phyloP scores from a whole-genome alignment of 2,888 invertebrate species.

The Lymantria dispar region DNA sequence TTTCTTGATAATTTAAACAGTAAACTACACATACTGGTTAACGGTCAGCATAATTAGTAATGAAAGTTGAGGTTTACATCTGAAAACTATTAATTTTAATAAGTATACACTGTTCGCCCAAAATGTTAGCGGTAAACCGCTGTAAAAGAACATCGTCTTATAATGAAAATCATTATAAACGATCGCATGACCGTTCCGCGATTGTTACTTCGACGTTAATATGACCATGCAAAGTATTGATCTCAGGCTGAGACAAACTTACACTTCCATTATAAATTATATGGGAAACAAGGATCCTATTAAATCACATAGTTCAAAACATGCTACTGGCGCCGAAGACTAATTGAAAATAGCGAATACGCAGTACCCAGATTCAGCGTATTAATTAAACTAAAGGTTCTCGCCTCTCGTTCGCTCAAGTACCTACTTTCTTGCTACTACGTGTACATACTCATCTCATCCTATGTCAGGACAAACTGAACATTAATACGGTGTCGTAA shows the following conservation, averaged over 20 bases:
- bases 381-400: slow-evolving; percentile 79
- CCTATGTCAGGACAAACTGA: slow-evolving; percentile 61
- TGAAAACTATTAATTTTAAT: slow-evolving; percentile 33
- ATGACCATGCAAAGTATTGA: slow-evolving; percentile 42
- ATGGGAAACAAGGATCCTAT: slow-evolving; percentile 61
- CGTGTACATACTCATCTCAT: slow-evolving; percentile 46
- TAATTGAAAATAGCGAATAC: slow-evolving; percentile 75
- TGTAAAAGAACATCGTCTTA: slow-evolving; percentile 19
- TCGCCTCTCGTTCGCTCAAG: slow-evolving; percentile 68
- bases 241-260: slow-evolving; percentile 38
- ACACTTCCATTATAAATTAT: slow-evolving; percentile 56
- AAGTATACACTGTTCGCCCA: slow-evolving; percentile 3
- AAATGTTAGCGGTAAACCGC: slow-evolving; percentile 16
- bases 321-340: slow-evolving; percentile 68
- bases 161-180: slow-evolving; percentile 31
- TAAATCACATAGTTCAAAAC: slow-evolving; percentile 71
- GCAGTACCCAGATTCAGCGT: slow-evolving; percentile 62
- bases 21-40: slow-evolving; percentile 10
- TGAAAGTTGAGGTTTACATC: slow-evolving; percentile 12
- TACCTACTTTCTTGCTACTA: slow-evolving; percentile 59
- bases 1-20: slow-evolving; percentile 24
- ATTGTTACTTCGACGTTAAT: slow-evolving; percentile 34
- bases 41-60: slow-evolving; percentile 18
- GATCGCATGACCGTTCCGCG: slow-evolving; percentile 27
- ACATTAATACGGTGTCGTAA: slow-evolving; percentile 58